Conservation (phyloP, 1,140 invertebrate species). For the Lithobius niger region DNA sequence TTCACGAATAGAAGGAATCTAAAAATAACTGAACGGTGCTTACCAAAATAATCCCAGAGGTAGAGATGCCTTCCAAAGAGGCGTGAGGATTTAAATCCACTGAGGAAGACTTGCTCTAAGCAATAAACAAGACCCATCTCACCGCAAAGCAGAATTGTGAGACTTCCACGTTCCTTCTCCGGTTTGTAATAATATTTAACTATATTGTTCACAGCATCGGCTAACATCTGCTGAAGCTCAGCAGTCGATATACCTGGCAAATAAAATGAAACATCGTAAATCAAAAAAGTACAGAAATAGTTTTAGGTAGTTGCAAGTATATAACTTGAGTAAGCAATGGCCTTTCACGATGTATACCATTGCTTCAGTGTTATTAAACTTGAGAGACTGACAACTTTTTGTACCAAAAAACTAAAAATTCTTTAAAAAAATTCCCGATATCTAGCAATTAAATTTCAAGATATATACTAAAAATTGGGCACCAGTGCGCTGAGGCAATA, state of each 20-base stretch:
- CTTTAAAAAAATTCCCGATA: no score
- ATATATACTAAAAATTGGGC: no score
- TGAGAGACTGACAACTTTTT: background rate
- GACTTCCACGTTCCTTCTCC: conserved; percentile 59
- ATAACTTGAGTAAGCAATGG: background rate
- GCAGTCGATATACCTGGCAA: conserved; percentile 24
- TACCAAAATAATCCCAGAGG: conserved; percentile 96
- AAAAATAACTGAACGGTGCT: no score
- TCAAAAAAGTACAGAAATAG: background rate
- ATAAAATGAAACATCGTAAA: background rate
- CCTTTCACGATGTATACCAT: background rate
- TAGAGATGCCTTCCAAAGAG: conserved; percentile 90
- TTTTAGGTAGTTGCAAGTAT: background rate
- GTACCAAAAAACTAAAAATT: background rate
- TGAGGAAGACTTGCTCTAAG: conserved; percentile 85
- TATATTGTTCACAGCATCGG: conserved; percentile 87
- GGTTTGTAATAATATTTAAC: conserved; percentile 88
- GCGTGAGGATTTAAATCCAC: conserved; percentile 78
- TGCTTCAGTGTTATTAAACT: background rate
- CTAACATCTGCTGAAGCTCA: conserved; percentile 41
- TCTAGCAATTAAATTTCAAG: no score
- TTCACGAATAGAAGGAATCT: no score
- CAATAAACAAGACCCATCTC: conserved; percentile 85
- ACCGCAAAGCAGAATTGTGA: conserved; percentile 85
- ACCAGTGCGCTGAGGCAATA: no score